These are phyloP conservation scores for Megaleporinus macrocephalus DNA, from an alignment of 2,113 vertebrate species.

Conservation along the genomic window DNA sequence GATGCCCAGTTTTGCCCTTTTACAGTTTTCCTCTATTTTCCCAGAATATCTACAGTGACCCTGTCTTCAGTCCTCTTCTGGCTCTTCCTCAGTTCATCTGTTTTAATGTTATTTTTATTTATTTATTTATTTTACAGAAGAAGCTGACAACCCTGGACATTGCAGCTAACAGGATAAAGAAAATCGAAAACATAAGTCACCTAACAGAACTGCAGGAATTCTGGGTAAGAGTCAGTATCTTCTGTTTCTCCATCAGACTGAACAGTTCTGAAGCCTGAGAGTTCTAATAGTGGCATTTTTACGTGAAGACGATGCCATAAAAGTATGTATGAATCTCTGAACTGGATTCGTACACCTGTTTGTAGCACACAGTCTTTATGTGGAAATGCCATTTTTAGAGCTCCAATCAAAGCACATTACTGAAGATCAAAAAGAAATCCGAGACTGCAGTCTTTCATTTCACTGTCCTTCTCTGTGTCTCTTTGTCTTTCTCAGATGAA, in stretches of 20 bases:
- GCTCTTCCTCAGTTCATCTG: neutral
- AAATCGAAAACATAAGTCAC: constrained; percentile 94
- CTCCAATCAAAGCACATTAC: too few relatives aligned
- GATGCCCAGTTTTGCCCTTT: neutral
- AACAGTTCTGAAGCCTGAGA: too few relatives aligned
- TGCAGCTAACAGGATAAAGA: constrained; percentile 94
- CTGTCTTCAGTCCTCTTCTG: neutral
- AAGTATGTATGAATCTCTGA: too few relatives aligned
- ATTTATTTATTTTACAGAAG: constrained; percentile 80
- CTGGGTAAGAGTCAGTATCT: constrained; percentile 80
- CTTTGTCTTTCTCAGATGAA: constrained; percentile 85
- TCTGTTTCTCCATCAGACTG: too few relatives aligned
- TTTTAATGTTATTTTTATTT: neutral
- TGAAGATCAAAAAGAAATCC: too few relatives aligned
- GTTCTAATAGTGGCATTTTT: too few relatives aligned
- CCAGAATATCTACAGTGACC: constrained; percentile 13
- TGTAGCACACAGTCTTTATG: too few relatives aligned
- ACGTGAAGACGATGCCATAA: too few relatives aligned
- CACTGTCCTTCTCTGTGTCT: neutral
- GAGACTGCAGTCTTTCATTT: too few relatives aligned
- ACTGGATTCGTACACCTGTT: too few relatives aligned
- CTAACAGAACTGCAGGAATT: constrained; percentile 97
- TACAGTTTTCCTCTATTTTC: neutral
- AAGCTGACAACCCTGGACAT: constrained; percentile 97
- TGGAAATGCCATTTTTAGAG: too few relatives aligned